phyloP scores from a whole-genome alignment of 53 echinoderm and acorn worm species.

The Apostichopus leukothele region DNA sequence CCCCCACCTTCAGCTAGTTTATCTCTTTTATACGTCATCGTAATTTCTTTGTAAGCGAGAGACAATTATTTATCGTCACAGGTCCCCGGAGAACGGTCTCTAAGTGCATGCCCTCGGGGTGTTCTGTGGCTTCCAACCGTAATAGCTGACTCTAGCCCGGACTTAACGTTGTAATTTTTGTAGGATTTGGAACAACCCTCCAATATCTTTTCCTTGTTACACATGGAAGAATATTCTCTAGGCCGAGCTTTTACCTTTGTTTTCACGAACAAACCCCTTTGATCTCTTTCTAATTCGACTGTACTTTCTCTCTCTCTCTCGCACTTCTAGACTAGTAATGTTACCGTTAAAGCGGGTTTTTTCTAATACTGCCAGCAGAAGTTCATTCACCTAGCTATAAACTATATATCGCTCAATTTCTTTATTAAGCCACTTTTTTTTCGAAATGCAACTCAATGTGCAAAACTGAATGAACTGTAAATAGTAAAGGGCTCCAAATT shows the following conservation, averaged over 20 bases:
- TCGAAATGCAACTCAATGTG: background rate
- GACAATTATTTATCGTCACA: slow-evolving; percentile 31
- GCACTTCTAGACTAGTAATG: background rate
- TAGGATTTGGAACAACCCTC: slow-evolving; percentile 23
- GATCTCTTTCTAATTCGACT: slow-evolving; percentile 36
- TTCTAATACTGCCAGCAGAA: background rate
- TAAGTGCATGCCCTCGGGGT: slow-evolving; percentile 31
- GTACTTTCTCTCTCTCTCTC: slow-evolving; percentile 7
- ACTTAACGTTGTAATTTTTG: slow-evolving; percentile 28
- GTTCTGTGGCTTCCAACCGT: background rate
- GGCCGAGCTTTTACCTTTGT: slow-evolving; percentile 37
- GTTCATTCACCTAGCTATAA: slow-evolving; percentile 22
- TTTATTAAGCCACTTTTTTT: background rate
- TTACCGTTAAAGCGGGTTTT: background rate
- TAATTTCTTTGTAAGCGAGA: slow-evolving; percentile 33
- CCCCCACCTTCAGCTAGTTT: slow-evolving; percentile 2
- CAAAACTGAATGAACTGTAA: background rate
- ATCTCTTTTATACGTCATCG: slow-evolving; percentile 5
- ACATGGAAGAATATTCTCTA: background rate
- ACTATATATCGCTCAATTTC: background rate
- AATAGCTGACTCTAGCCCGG: background rate
- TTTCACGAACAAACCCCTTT: slow-evolving; percentile 26
- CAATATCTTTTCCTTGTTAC: background rate
- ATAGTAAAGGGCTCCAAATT: background rate
- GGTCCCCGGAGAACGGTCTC: slow-evolving; percentile 17